Percentiles rank a stretch among this genome's conserved stretches.
phyloP scores from a whole-genome alignment of 92 coral and sea anemone species.

The Porites divaricata region DNA sequence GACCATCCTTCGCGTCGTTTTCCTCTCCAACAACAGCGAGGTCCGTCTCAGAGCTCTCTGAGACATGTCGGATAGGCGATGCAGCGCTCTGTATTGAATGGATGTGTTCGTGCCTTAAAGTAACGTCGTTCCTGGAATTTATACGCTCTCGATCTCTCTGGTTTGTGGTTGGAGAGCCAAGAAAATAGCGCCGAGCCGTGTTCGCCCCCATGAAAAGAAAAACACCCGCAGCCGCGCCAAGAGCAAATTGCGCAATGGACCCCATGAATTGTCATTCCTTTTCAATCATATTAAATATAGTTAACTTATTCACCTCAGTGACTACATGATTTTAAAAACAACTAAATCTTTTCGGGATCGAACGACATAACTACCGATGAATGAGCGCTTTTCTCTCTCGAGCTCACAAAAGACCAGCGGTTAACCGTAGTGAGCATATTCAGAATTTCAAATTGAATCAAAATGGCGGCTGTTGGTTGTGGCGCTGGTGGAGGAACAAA shows the following conservation, averaged over 20 bases:
- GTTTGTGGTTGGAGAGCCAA: constrained; percentile 21
- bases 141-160: constrained; percentile 19
- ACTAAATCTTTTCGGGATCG: not conserved
- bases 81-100: constrained; percentile 81
- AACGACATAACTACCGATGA: not conserved
- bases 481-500: constrained; percentile 2
- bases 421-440: constrained; percentile 37
- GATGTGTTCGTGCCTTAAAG: constrained; percentile 45
- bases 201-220: constrained; percentile 80
- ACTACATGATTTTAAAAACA: not conserved
- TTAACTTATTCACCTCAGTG: not conserved
- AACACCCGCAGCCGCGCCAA: constrained; percentile 95
- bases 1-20: constrained; percentile 59
- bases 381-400: not conserved
- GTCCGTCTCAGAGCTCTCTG: constrained; percentile 33
- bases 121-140: constrained; percentile 9
- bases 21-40: constrained; percentile 34
- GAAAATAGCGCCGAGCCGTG: constrained; percentile 55
- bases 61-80: constrained; percentile 66
- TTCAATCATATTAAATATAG: constrained; percentile 4
- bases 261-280: constrained; percentile 50
- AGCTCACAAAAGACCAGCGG: constrained; percentile 57
- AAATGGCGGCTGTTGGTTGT: constrained; percentile 80
- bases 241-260: constrained; percentile 84
- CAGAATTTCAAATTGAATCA: constrained; percentile 70